phyloP scores from a whole-genome alignment of 2,888 invertebrate genomes.

The Cryptophagus acutangulus region DNA sequence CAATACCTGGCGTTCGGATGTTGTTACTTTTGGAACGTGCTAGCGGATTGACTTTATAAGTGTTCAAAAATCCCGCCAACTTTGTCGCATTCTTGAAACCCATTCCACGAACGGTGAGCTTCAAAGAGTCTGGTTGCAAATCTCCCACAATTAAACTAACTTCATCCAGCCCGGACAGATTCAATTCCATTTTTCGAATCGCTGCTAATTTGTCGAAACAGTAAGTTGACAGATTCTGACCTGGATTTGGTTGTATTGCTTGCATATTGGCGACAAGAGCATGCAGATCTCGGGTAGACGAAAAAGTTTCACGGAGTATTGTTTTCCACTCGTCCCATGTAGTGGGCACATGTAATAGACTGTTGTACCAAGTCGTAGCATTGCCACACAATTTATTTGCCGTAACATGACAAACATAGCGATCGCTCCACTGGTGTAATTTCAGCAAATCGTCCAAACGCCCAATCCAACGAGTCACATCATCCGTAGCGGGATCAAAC shows the following conservation, averaged over 20 bases:
- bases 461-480: not conserved
- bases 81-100: not conserved
- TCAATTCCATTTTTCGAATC: not conserved
- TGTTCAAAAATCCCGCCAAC: no score
- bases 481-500: not conserved
- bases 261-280: not conserved
- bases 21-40: no score
- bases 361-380: not conserved
- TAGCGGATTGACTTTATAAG: no score
- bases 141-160: slow-evolving; percentile 1
- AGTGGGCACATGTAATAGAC: not conserved
- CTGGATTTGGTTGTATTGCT: not conserved
- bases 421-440: not conserved
- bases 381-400: not conserved
- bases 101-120: not conserved
- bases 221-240: not conserved
- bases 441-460: not conserved
- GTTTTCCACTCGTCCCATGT: slow-evolving; percentile 2
- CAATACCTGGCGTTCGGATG: no score
- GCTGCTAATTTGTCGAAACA: not conserved
- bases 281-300: not conserved
- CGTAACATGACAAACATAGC: not conserved
- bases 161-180: not conserved
- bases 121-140: not conserved
- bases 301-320: not conserved